Evolutionary conservation across 2,797 vertebrate genomes (phyloP).

Genomic region (Varecia variegata): DNA sequence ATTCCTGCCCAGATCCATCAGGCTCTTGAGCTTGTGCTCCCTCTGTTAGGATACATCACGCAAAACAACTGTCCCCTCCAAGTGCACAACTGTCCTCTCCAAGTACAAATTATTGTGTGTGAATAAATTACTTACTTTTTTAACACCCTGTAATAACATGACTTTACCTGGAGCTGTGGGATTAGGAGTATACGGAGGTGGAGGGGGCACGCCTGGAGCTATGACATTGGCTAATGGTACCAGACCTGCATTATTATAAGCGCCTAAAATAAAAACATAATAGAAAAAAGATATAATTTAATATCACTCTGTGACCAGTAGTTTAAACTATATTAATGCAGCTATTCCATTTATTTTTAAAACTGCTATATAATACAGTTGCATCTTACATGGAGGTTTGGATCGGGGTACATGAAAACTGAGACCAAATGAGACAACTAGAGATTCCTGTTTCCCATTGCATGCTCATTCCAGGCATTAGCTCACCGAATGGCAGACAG

Average conservation of each 20-base stretch:
- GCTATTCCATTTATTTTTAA: background rate
- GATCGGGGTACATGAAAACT: background rate
- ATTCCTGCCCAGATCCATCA: background rate
- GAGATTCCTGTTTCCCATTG: background rate
- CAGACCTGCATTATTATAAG: conserved; percentile 96
- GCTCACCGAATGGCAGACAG: background rate
- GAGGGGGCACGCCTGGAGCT: conserved; percentile 91
- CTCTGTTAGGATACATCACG: background rate
- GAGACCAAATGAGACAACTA: background rate
- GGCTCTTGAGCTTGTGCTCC: background rate
- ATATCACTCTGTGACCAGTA: background rate
- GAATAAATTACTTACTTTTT: background rate
- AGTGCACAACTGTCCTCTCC: background rate
- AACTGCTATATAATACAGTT: background rate
- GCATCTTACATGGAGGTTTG: background rate
- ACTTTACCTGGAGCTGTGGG: conserved; percentile 84
- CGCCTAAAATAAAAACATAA: conserved; percentile 89
- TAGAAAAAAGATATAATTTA: background rate
- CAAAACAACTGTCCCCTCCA: background rate
- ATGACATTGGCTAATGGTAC: conserved; percentile 94
- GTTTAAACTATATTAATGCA: background rate
- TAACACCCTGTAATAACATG: background rate
- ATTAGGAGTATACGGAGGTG: conserved; percentile 91
- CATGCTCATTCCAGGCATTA: background rate
- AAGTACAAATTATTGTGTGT: background rate